Evolutionary conservation across 2,888 invertebrate species (phyloP), one percentile per base, ranked within the genome.

Genomic region (Alviniconcha strummeri): DNA sequence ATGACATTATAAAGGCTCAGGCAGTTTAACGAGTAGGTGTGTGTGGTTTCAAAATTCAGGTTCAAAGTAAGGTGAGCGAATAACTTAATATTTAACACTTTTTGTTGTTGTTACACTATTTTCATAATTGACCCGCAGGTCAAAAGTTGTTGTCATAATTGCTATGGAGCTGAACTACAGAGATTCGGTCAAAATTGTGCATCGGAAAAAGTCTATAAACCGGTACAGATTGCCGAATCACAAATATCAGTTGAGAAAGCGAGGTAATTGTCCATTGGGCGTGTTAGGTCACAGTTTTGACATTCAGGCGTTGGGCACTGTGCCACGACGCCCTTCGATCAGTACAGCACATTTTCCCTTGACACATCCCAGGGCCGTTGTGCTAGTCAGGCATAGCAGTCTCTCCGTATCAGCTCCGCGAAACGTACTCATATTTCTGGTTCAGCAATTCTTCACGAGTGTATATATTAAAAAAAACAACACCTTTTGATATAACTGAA

Each of bases 61-160:
- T 60, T 15, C 19, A 5, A 64, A 57, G 60, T 78, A 36, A 78
- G 78, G 13, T n/a, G 15, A 11, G 17, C 57, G 15, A 56, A 36
- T 19, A 11, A 13, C 15, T 57, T 8, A 15, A 6, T 8, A 36
- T 15, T 17, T 60, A 9, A 15, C 17, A 6, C 7, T 60, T 19
- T 36, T 56, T 71, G 72, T 69, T 54, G 71, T 72, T 19, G 17
- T 6, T 36, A 4, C 54, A 19, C n/a, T 55, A 19, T 52, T 36
- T 9, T 15, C 36, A 36, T 36, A 36, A 36, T 36, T 36, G 36
- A 36, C 36, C 36, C 36, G 36, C 36, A 56, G 76, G 76, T 77
- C 78, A 60, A 52, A 56, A 57, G 78, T 88, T 89, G 91, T 91
- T 90, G 89, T 88, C 89, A 90, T 90, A 90, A 91, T 91, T 89